These are phyloP conservation scores for Podargus strigoides DNA, from an alignment of 2,797 vertebrate species.

Conservation along the genomic window DNA sequence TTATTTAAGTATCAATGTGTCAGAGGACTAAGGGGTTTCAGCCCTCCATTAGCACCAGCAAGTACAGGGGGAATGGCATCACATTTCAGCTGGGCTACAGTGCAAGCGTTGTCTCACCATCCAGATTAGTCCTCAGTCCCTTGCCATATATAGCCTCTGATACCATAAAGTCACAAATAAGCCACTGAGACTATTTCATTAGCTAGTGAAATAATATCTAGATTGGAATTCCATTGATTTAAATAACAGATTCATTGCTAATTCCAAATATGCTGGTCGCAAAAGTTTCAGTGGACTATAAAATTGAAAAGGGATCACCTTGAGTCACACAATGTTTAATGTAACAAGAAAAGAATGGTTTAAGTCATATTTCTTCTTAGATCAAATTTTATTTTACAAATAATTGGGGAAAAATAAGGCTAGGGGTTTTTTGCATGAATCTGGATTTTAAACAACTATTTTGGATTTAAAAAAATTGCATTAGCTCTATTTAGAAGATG, in stretches of 20 bases:
- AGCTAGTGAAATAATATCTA: not conserved
- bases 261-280: not conserved
- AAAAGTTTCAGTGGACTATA: not conserved
- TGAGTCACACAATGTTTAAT: not conserved
- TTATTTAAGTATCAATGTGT: not conserved
- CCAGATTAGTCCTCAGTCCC: not conserved
- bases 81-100: not conserved
- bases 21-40: not conserved
- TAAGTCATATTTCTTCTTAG: not conserved
- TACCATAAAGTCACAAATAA: not conserved
- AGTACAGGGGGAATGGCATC: not conserved
- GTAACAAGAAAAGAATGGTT: not conserved
- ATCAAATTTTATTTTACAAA: not conserved
- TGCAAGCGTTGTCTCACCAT: rapidly evolving
- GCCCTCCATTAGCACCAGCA: not conserved
- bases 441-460: not conserved
- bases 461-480: not conserved
- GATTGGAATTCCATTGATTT: not conserved
- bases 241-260: not conserved
- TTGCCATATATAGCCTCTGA: not conserved
- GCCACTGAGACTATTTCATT: not conserved
- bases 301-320: not conserved
- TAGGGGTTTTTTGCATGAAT: not conserved
- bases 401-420: not conserved
- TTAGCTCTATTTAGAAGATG: not conserved